Base-by-base conservation (phyloP, 2,113 vertebrate genomes). In the Equus przewalskii region DNA sequence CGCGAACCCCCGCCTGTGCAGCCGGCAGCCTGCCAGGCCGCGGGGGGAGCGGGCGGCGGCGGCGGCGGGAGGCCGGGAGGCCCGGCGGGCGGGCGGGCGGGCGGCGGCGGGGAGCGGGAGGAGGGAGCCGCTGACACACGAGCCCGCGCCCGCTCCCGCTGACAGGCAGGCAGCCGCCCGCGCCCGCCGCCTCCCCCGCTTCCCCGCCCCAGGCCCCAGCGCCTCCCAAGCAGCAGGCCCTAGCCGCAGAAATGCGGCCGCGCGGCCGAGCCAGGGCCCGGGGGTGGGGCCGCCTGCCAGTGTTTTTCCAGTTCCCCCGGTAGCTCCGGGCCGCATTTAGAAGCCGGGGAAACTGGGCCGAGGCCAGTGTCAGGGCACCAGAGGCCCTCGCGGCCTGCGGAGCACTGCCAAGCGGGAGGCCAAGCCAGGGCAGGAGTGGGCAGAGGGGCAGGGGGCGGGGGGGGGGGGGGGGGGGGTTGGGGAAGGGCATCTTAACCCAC, bases 21-120 rank as follows among this genome's bases (percentile, higher is more conserved):
- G 99, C 99, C 99, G 99, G 99, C 99, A 98, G 99, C 99, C 99
- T 99, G 99, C 99, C 99, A 99, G 99, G 99, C 99, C 98, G 99
- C 98, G 96, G 97, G 97, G 96, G 97, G 97, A 87, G 96, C 85
- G 64, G 64, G 64, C 28, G 78, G 99, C 98, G 99, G 94, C 91
- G 92, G 97, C 97, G 92, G 97, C 95, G 86, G 99, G 98, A 98
- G 98, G 99, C 99, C 98, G 98, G 86, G 93, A 94, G 97, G 97
- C 94, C 95, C n/a, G 88, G 96, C 80, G 89, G 96, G 93, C 93
- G 84, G 89, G 87, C 79, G 72, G 11, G 56, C 41, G 69, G 73
- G 75, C 56, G 95, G 91, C 87, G 80, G 87, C 78, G 81, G 99
- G 99, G 99, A 99, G 98, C 98, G 98, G 90, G 90, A 69, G 97